Percentiles rank a stretch among this genome's conserved stretches.
phyloP scores from a whole-genome alignment of 2,888 invertebrate genomes.

The Epinotia demarniana region DNA sequence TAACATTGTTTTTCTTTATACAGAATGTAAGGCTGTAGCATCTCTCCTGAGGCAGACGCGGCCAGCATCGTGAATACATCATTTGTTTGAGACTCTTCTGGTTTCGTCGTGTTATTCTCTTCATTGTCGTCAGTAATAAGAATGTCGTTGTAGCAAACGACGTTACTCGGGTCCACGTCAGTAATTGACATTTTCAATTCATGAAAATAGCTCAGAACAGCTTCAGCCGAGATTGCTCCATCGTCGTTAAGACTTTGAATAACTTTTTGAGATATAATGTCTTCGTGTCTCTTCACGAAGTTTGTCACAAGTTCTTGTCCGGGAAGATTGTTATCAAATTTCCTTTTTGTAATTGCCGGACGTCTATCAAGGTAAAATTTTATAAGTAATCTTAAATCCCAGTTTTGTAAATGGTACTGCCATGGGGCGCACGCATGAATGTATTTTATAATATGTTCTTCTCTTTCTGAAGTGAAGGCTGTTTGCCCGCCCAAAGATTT shows the following conservation, averaged over 20 bases:
- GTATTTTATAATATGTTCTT: slow-evolving; percentile 31
- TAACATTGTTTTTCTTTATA: slow-evolving; percentile 19
- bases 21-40: slow-evolving; percentile 3
- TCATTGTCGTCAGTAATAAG: neutral
- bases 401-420: slow-evolving; percentile 18
- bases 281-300: slow-evolving; percentile 16
- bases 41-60: slow-evolving; percentile 13
- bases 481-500: neutral
- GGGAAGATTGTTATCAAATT: slow-evolving; percentile 23
- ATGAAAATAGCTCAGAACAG: slow-evolving; percentile 16
- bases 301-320: slow-evolving; percentile 12
- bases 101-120: neutral
- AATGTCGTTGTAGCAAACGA: slow-evolving; percentile 17
- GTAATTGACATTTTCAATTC: slow-evolving; percentile 8
- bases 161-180: slow-evolving; percentile 14
- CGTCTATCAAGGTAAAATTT: slow-evolving; percentile 32
- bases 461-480: slow-evolving; percentile 21
- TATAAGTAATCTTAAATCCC: slow-evolving; percentile 25
- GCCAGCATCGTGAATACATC: slow-evolving; percentile 16
- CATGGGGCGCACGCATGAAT: slow-evolving; percentile 20
- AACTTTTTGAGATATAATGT: slow-evolving; percentile 16
- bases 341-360: slow-evolving; percentile 19
- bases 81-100: slow-evolving; percentile 1
- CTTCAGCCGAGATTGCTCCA: slow-evolving; percentile 16
- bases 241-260: slow-evolving; percentile 15